Conservation (phyloP, 2,113 vertebrate genomes). For the Pseudorectes ferrugineus region DNA sequence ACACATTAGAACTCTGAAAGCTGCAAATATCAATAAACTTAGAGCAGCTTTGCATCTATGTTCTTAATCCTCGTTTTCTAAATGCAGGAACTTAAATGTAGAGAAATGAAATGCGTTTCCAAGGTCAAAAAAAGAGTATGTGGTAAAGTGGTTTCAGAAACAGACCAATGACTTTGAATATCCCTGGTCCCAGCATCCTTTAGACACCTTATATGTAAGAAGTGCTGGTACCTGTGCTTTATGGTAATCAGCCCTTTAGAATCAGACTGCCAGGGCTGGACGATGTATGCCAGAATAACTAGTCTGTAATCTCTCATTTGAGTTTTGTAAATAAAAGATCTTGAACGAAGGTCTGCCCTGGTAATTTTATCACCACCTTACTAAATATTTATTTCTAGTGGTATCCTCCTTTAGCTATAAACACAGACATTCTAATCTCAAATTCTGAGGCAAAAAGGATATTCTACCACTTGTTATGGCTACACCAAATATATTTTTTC, state of each 20-base stretch:
- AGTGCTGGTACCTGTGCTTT: neutral
- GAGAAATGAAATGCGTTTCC: neutral
- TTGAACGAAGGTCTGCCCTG: neutral
- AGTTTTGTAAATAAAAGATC: neutral
- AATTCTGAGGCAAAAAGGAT: neutral
- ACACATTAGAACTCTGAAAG: neutral
- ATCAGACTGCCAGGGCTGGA: neutral
- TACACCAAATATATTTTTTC: neutral
- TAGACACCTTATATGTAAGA: neutral
- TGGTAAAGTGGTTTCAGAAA: neutral
- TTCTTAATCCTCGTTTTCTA: neutral
- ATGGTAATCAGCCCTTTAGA: neutral
- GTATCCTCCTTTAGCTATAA: neutral
- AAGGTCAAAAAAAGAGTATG: neutral
- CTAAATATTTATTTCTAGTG: conserved; percentile 28
- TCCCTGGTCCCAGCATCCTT: neutral
- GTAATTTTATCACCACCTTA: neutral
- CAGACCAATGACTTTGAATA: neutral
- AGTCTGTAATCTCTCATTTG: neutral
- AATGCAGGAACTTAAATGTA: neutral
- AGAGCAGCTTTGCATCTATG: neutral
- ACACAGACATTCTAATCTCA: conserved; percentile 8
- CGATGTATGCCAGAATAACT: neutral
- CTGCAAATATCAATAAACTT: conserved; percentile 15
- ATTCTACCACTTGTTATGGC: neutral